Evolutionary conservation across 2,113 vertebrate species (phyloP).

Genomic region (Cyprinodon brontotheroides): DNA sequence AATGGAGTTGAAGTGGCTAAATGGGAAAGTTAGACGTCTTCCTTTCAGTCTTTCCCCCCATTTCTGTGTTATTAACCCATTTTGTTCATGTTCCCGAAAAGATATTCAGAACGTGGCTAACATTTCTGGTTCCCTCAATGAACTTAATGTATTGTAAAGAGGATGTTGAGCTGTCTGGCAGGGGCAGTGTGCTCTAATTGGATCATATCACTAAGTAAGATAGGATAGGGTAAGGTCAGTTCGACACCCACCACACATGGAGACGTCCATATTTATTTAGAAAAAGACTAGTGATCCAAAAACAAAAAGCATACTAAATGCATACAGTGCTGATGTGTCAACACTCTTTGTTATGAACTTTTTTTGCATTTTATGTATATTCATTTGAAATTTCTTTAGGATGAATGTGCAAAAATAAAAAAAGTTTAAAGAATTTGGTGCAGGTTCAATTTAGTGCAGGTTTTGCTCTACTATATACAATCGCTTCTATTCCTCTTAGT

Average conservation of each 20-base stretch:
- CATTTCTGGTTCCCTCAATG: neutral
- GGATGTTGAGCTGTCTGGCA: conserved; percentile 74
- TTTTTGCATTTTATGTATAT: too few relatives aligned
- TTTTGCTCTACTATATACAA: too few relatives aligned
- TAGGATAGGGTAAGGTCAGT: conserved; percentile 34
- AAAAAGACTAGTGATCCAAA: neutral
- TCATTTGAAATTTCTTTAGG: too few relatives aligned
- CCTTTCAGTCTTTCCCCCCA: conserved; percentile 22
- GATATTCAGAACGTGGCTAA: neutral
- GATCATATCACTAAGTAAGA: conserved; percentile 70
- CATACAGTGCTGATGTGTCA: too few relatives aligned
- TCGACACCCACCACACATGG: neutral
- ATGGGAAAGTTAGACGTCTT: conserved; percentile 29
- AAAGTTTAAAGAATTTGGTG: too few relatives aligned
- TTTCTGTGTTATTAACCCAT: conserved; percentile 31
- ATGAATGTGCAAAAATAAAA: too few relatives aligned
- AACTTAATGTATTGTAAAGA: conserved; percentile 47
- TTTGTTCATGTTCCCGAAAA: neutral
- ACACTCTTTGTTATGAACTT: too few relatives aligned
- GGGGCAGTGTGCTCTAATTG: conserved; percentile 76
- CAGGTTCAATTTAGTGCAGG: too few relatives aligned
- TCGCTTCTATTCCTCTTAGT: too few relatives aligned
- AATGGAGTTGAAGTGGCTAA: conserved; percentile 36
- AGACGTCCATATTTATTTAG: conserved; percentile 9
- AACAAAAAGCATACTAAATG: neutral